Base-by-base conservation (phyloP, 2,888 invertebrate species). In the Drosophila histrio region DNA sequence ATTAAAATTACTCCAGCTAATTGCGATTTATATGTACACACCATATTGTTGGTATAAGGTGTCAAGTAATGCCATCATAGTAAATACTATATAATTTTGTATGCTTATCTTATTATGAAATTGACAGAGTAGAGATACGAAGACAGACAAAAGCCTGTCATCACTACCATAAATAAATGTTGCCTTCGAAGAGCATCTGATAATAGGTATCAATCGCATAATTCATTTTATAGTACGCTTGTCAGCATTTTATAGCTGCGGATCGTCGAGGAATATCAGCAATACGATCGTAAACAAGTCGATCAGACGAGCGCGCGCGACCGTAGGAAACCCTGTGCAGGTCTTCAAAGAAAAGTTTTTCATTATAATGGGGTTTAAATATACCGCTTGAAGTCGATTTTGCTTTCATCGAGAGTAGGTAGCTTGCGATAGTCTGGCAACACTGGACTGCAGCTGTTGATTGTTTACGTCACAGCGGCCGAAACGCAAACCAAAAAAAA, bases 101-200 rank as follows among this genome's bases (percentile, higher is more conserved):
- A 21, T 2, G 9, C 28, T 22, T 49, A 34, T 34, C 49, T 19
- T 9, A n/a, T 13, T 9, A n/a, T 24, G 13, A 26, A 38, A 38
- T 36, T 19, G 43, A 39, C 36, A 44, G 36, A 44, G 36, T 13
- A 24, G 2, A 34, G 41, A 47, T 54, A 43, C 1, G 15, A 41
- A 7, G 8, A 21, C 6, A 58, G 63, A 63, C 73, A 73, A 61
- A 21, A 15, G 21, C 11, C 19, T 28, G 41, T 50, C 44, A 32
- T 13, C 3, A 2, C n/a, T 19, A 41, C 9, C 60, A 44, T 65
- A 46, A 60, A 56, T 39, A 24, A 7, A n/a, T 13, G n/a, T 26
- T 52, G 44, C 36, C 44, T 54, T 58, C 11, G 13, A 24, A 36
- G 30, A n/a, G 26, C 54, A 41, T 57, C 44, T 36, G 39, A 54